These are phyloP conservation scores for Oscheius sp. DNA, from an alignment of 2,888 invertebrate genomes.

Conservation along the genomic window DNA sequence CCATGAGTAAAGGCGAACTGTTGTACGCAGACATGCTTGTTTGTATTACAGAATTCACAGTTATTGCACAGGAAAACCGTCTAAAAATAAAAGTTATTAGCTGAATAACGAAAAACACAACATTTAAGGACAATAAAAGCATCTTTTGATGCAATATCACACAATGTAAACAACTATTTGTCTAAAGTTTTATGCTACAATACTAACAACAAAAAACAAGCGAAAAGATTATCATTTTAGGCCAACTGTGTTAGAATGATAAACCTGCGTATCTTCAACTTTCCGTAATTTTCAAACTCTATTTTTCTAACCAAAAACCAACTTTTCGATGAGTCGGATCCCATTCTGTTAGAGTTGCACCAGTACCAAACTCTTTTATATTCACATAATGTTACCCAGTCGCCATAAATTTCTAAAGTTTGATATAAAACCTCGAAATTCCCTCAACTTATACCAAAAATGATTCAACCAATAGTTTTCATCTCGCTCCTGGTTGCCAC, in stretches of 20 bases:
- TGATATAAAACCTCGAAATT: neutral
- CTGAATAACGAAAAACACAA: neutral
- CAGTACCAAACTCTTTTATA: neutral
- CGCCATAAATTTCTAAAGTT: too few relatives aligned
- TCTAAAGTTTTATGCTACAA: too few relatives aligned
- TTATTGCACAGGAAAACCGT: neutral
- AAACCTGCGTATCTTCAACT: too few relatives aligned
- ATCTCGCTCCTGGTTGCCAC: neutral
- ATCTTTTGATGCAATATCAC: too few relatives aligned
- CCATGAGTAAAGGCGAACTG: neutral
- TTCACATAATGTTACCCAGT: conserved; percentile 3
- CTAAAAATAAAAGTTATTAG: neutral
- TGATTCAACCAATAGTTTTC: too few relatives aligned
- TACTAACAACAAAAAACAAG: too few relatives aligned
- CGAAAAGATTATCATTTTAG: neutral
- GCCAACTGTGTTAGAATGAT: neutral
- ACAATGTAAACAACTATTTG: too few relatives aligned
- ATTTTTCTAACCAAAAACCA: too few relatives aligned
- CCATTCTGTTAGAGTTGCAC: too few relatives aligned
- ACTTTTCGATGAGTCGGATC: too few relatives aligned
- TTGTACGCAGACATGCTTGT: conserved; percentile 11
- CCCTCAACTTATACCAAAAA: neutral
- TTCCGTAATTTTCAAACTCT: too few relatives aligned
- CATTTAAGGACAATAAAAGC: neutral
- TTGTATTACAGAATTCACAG: neutral